A percentile compares a stretch with the other conserved stretches of the same genome.
Conservation (phyloP, 2,888 invertebrate species). For the Parnassius smintheus region DNA sequence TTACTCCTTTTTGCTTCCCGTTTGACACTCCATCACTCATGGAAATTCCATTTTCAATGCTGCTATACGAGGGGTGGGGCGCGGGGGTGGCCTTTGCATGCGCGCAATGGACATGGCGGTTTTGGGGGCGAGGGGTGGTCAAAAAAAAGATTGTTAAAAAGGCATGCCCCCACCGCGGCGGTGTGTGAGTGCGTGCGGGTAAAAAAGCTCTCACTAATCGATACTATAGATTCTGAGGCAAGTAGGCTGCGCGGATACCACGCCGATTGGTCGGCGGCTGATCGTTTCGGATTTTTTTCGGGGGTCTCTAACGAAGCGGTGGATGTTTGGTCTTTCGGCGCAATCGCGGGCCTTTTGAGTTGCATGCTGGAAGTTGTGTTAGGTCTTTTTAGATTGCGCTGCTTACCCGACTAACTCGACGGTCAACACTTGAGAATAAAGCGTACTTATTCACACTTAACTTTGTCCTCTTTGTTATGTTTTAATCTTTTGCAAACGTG, state of each 20-base stretch:
- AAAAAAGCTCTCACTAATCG: constrained; percentile 79
- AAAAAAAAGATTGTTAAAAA: constrained; percentile 81
- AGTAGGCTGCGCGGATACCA: constrained; percentile 71
- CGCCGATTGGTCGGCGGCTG: constrained; percentile 61
- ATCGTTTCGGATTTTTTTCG: constrained; percentile 59
- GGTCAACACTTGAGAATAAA: constrained; percentile 65
- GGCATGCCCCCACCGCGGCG: constrained; percentile 71
- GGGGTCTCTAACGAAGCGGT: constrained; percentile 68
- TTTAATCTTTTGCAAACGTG: constrained; percentile 40
- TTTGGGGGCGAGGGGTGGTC: constrained; percentile 70
- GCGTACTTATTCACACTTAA: constrained; percentile 70
- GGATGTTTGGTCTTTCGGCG: constrained; percentile 67
- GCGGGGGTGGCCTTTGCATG: constrained; percentile 77
- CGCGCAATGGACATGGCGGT: constrained; percentile 79
- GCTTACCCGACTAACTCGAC: constrained; percentile 41
- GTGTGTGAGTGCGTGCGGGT: constrained; percentile 78
- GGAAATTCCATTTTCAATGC: constrained; percentile 82
- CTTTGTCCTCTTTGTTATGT: constrained; percentile 53
- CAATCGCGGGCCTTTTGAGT: constrained; percentile 61
- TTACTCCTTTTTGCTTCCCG: constrained; percentile 79
- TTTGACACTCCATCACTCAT: constrained; percentile 82
- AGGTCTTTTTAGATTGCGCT: constrained; percentile 53
- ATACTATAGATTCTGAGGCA: constrained; percentile 80
- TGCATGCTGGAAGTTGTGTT: constrained; percentile 31
- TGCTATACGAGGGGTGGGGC: constrained; percentile 69